These are phyloP conservation scores for Styela plicata DNA, from an alignment of 23 tunicate genomes.

Conservation along the genomic window DNA sequence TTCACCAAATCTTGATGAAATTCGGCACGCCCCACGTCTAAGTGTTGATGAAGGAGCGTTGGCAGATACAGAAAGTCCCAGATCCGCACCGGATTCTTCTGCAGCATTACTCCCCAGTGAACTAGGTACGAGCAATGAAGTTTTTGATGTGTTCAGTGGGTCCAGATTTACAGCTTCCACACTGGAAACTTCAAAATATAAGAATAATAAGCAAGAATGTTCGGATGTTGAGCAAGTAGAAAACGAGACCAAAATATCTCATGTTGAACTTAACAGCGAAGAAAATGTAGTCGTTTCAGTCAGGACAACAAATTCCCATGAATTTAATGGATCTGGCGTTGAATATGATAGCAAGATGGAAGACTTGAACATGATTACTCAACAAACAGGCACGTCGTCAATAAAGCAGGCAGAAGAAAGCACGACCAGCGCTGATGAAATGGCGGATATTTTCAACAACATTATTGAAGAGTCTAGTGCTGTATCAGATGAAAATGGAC, in stretches of 20 bases:
- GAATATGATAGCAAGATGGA: neutral
- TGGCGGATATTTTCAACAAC: constrained; percentile 18
- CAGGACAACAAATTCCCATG: neutral
- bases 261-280: neutral
- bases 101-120: neutral
- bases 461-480: neutral
- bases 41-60: neutral
- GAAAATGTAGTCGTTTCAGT: neutral
- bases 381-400: neutral
- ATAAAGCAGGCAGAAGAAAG: constrained; percentile 17
- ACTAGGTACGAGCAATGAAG: neutral
- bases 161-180: neutral
- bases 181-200: neutral
- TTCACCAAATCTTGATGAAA: no score
- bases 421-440: constrained; percentile 34
- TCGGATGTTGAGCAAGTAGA: no score
- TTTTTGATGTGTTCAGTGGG: neutral
- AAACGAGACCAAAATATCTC: neutral
- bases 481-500: neutral
- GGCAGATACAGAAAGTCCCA: neutral
- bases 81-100: constrained; percentile 6
- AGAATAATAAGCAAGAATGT: neutral
- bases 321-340: neutral
- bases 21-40: neutral
- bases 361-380: no score